Conservation (phyloP, 2,797 vertebrate genomes). For the Falco peregrinus region DNA sequence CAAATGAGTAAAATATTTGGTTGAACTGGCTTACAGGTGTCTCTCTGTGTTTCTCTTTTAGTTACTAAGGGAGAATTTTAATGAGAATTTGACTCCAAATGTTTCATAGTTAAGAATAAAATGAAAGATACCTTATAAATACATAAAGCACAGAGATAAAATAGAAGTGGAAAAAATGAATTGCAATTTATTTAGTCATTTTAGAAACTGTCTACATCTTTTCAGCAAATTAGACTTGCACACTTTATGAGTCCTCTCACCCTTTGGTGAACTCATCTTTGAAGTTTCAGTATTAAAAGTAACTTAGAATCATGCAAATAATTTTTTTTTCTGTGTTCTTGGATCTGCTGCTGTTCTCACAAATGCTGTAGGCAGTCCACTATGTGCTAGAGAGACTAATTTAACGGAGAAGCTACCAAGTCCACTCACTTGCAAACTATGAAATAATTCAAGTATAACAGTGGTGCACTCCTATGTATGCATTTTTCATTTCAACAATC, state of each 20-base stretch:
- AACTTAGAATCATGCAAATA: constrained; percentile 59
- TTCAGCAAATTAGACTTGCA: constrained; percentile 48
- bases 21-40: not conserved
- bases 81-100: constrained; percentile 29
- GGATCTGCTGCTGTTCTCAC: constrained; percentile 43
- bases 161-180: constrained; percentile 17
- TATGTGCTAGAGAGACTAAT: constrained; percentile 39
- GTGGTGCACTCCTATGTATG: not conserved
- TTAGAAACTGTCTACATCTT: constrained; percentile 49
- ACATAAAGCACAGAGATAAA: not conserved
- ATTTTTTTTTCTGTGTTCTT: constrained; percentile 55
- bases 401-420: constrained; percentile 48
- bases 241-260: constrained; percentile 21
- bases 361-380: constrained; percentile 51
- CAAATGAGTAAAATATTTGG: constrained; percentile 16
- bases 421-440: constrained; percentile 33
- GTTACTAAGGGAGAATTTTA: constrained; percentile 29
- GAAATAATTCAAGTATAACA: constrained; percentile 58
- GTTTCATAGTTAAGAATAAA: not conserved
- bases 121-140: not conserved
- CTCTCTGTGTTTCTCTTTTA: constrained; percentile 4
- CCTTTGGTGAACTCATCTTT: constrained; percentile 55
- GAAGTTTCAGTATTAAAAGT: constrained; percentile 54
- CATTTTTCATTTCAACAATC: not conserved
- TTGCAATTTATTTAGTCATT: constrained; percentile 35